Evolutionary conservation across 2,113 vertebrate species (phyloP), one percentile per base, ranked within the genome.

Genomic region (Phoenicopterus ruber): DNA sequence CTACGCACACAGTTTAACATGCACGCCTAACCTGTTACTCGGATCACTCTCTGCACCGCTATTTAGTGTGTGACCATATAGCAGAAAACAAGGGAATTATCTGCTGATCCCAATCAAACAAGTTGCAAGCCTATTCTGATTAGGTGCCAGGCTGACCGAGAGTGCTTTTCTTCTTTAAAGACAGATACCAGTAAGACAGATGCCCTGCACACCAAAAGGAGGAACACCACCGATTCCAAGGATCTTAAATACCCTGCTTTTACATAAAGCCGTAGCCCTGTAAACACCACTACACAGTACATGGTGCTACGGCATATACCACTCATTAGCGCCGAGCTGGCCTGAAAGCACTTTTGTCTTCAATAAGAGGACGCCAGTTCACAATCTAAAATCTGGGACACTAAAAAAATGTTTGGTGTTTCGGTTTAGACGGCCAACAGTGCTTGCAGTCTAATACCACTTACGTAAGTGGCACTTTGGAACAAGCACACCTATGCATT

Each of bases 231-330:
- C 4, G 22, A 77, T 49, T 10, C 22, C 5, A 71, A 5, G 3
- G 22, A 88, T 11, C 42, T 52, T 59, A 74, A 92, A 77, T 4
- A 55, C n/a, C 50, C 65, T 18, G 34, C 36, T 80, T 47, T 73
- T 47, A 29, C 25, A 19, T 40, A 66, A 73, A 1, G 19, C 31
- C 42, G 31, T 2, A 49, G 49, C n/a, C 34, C 49, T 46, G 40
- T 20, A 25, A 59, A 26, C n/a, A 65, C 2, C 32, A 40, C 26
- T 2, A 10, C 44, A 44, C 34, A 20, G 65, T 5, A 34, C 16
- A 4, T 0, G 22, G 5, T 62, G 36, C 50, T 42, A 13, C 6
- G 20, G 40, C 8, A 10, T 1, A 10, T 0, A 36, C 6, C 57
- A 66, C 1, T 10, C 29, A 21, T 34, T 4, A 61, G 76, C 1